Percentiles rank a stretch among this genome's conserved stretches.
Evolutionary conservation across 2,797 vertebrate species (phyloP).

Genomic region (Periophthalmus magnuspinnatus): DNA sequence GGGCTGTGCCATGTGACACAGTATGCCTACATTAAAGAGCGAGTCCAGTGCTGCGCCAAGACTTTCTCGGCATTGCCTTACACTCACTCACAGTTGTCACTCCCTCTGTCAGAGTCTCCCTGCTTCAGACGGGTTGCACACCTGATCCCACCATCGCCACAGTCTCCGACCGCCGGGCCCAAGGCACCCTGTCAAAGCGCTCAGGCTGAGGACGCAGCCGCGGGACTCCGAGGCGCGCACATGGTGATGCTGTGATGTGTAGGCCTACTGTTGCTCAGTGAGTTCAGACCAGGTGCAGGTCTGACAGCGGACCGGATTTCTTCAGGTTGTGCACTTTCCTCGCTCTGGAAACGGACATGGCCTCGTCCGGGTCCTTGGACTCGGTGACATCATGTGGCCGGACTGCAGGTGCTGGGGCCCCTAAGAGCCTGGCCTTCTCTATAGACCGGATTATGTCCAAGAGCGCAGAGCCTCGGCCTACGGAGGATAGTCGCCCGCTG

Average conservation of each 20-base stretch:
- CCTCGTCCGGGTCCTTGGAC: slow-evolving; percentile 89
- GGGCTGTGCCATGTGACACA: slow-evolving; percentile 11
- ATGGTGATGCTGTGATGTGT: slow-evolving; percentile 7
- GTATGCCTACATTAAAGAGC: slow-evolving; percentile 5
- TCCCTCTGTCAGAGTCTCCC: neutral
- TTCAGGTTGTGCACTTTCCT: slow-evolving; percentile 69
- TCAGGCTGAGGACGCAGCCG: slow-evolving; percentile 5
- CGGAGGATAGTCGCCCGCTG: slow-evolving; percentile 81
- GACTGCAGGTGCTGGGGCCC: slow-evolving; percentile 80
- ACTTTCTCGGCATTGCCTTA: slow-evolving; percentile 3
- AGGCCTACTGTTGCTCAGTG: slow-evolving; percentile 8
- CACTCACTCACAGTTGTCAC: neutral
- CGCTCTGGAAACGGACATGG: slow-evolving; percentile 66
- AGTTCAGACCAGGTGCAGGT: slow-evolving; percentile 51
- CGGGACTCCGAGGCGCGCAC: neutral
- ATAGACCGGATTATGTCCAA: slow-evolving; percentile 99
- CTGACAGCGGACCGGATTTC: slow-evolving; percentile 71
- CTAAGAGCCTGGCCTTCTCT: slow-evolving; percentile 95
- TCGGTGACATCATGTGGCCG: slow-evolving; percentile 86
- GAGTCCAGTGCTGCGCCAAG: slow-evolving; percentile 13
- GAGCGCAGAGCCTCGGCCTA: slow-evolving; percentile 81
- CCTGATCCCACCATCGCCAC: slow-evolving; percentile 1
- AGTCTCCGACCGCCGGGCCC: neutral
- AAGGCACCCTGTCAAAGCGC: neutral
- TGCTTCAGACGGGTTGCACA: neutral